Base-by-base conservation (phyloP, 2,797 vertebrate species). In the Harpagifer antarcticus region DNA sequence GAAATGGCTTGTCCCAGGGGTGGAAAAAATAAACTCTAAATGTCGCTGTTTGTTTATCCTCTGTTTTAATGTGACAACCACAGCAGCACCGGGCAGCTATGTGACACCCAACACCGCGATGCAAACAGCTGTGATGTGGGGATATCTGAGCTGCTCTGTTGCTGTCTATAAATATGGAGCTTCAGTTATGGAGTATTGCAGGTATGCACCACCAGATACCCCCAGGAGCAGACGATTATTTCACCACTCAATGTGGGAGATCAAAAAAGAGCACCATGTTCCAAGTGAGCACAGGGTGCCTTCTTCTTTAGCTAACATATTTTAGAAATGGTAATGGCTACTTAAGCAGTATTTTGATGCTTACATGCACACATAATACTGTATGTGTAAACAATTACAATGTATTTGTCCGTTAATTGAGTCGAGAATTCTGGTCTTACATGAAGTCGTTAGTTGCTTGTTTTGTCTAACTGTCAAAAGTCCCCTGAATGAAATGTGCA, bases 121-220 rank as follows among this genome's bases (percentile, higher is more conserved):
- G 90, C 90, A 86, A 89, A 90, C 94, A 95, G 94, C 94, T 95
- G 94, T 90, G 92, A 91, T 90, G 90, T 86, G 90, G 86, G 84
- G 91, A 90, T 84, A 93, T 76, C 87, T 61, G 83, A 93, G 85
- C 75, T 3, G 68, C 76, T 88, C 86, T 76, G 88, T 83, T 88
- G 85, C 88, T 1, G 69, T 87, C 92, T 95, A 94, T 94, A 94
- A 94, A 95, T 94, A 95, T 68, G 85, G 84, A 81, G 86, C 90
- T 86, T 89, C 76, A 63, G 89, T 88, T 72, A 83, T 63, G 57
- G 83, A 89, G 81, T 69, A 92, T 90, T 86, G 88, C 90, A 92
- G 91, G 91, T 91, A 95, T 95, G 93, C 63, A 82, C 86, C 89
- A 92, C 82, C 76, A 88, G 90, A 95, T 87, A 91, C 86, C 80